Base-by-base conservation (phyloP, 2,113 vertebrate species). In the Proterorhinus semilunaris region DNA sequence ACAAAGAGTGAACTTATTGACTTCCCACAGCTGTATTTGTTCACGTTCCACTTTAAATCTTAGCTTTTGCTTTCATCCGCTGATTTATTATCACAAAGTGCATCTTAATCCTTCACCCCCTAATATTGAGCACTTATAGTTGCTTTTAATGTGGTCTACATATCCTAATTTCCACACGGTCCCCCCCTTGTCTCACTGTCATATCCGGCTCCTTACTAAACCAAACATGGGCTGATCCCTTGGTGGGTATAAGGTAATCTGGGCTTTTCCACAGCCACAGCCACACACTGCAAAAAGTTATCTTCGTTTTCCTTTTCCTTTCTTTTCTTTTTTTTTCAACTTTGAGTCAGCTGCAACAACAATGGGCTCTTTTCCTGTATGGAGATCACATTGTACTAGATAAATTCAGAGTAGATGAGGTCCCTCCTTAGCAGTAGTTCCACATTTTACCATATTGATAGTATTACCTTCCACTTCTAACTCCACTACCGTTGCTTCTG, bases 291-390 rank as follows among this genome's bases (percentile, higher is more conserved):
- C 12, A 71, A 57, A 84, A 77, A 84, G 63, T 71, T 63, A 72
- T 74, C 42, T 72, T 76, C 61, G 69, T 84, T 87, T 89, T 89
- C 86, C 83, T 78, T 45, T 61, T 61, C 42, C 58, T 43, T 61
- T 44, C 13, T 44, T 61, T 21, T 21, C 21, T 44, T 61, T 59
- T 44, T 15, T 61, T 61, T 61, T 61, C 44, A 68, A 49, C 43
- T 76, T 69, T 82, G 71, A 82, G 80, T 89, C 85, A 88, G 80
- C 78, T 88, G 80, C 62, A 78, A 83, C 12, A 89, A 88, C 86
- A 89, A 84, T 81, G 44, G 69, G 58, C 62, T 70, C 74, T 43
- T 82, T 83, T 86, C 82, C 82, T 84, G 76, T 72, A 53, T 67
- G 74, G 68, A 74, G 71, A 70, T 62, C 66, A 62, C n/a, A 21